A percentile compares a stretch with the other conserved stretches of the same genome.
phyloP scores from a whole-genome alignment of 2,888 invertebrate genomes.

The Atrina japonica region DNA sequence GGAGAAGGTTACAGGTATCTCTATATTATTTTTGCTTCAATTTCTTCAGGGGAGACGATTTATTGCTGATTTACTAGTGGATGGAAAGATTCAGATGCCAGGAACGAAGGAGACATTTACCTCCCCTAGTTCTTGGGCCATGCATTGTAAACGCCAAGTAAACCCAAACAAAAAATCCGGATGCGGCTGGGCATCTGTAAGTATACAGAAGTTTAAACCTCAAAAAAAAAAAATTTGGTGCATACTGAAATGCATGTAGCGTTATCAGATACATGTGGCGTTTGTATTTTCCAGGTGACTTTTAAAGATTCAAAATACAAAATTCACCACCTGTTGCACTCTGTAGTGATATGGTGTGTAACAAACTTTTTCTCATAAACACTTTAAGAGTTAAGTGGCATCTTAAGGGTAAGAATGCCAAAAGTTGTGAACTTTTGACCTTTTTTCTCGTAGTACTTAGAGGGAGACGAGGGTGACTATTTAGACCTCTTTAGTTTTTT shows the following conservation, averaged over 20 bases:
- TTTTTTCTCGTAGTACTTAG: no score
- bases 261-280: not conserved
- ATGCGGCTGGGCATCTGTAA: slow-evolving; percentile 96
- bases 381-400: no score
- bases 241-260: no score
- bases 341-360: no score
- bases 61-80: slow-evolving; percentile 90
- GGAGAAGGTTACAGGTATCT: not conserved
- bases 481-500: no score
- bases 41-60: slow-evolving; percentile 92
- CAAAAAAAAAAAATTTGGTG: not conserved
- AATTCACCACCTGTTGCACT: no score
- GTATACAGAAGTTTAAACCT: slow-evolving; percentile 73
- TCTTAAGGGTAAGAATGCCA: no score
- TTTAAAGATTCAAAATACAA: no score
- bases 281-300: no score
- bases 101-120: slow-evolving; percentile 93
- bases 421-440: no score
- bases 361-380: no score
- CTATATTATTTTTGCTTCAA: not conserved
- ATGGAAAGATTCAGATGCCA: slow-evolving; percentile 92
- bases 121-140: slow-evolving; percentile 96
- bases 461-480: no score
- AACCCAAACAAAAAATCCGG: slow-evolving; percentile 95
- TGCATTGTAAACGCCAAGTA: slow-evolving; percentile 93